Percentiles rank a stretch among this genome's conserved stretches.
These are phyloP conservation scores for Ictalurus furcatus DNA, from an alignment of 2,113 vertebrate genomes.

Conservation along the genomic window DNA sequence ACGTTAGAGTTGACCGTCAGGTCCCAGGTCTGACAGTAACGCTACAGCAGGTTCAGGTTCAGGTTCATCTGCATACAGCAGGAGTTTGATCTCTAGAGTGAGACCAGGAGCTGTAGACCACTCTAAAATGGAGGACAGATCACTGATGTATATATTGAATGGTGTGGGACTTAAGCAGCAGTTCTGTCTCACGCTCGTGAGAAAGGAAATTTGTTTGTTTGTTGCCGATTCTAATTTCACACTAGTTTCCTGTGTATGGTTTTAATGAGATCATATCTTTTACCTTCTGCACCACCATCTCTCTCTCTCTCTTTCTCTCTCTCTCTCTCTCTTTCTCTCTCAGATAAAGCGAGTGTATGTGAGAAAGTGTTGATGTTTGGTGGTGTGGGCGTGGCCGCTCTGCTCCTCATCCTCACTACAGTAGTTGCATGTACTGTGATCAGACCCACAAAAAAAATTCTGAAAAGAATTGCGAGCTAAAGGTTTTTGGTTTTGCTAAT, in stretches of 20 bases:
- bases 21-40: too few relatives aligned
- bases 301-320: neutral
- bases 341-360: neutral
- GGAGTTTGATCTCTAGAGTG: too few relatives aligned
- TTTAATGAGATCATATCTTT: neutral
- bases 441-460: neutral
- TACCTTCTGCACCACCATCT: neutral
- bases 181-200: neutral
- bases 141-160: too few relatives aligned
- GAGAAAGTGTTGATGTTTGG: slow-evolving; percentile 6
- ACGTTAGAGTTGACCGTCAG: neutral
- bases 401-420: neutral
- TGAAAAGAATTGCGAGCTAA: neutral
- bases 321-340: neutral
- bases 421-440: neutral
- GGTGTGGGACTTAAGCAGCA: too few relatives aligned
- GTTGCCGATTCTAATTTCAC: neutral
- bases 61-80: too few relatives aligned
- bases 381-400: neutral
- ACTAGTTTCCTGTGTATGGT: neutral
- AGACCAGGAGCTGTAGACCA: too few relatives aligned
- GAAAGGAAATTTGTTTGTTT: neutral
- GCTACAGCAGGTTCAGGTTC: too few relatives aligned
- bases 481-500: too few relatives aligned
- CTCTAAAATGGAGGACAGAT: too few relatives aligned